A percentile compares a stretch with the other conserved stretches of the same genome.
Evolutionary conservation across 2,797 vertebrate genomes (phyloP).

Genomic region (Denticeps clupeoides): DNA sequence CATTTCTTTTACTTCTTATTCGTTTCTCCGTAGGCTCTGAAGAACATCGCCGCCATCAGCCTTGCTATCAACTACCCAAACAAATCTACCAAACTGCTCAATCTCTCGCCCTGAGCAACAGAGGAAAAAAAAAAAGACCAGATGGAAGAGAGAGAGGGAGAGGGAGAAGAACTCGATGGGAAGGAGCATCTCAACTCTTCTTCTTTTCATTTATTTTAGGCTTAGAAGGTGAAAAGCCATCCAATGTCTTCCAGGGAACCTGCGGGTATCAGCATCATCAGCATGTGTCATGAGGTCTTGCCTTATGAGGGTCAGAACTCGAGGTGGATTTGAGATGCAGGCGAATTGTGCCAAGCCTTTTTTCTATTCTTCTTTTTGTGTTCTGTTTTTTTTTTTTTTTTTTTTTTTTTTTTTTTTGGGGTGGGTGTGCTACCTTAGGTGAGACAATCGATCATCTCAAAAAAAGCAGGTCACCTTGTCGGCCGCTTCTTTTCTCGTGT

Average conservation of each 20-base stretch:
- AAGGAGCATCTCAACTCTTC: too few species aligned
- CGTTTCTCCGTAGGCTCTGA: constrained; percentile 70
- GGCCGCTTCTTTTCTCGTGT: constrained; percentile 17
- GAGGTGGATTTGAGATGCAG: constrained; percentile 7
- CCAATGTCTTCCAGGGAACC: constrained; percentile 23
- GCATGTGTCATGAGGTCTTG: not conserved
- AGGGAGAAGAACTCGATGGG: too few species aligned
- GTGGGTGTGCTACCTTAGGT: constrained; percentile 35
- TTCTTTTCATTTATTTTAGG: too few species aligned
- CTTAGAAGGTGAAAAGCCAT: not conserved
- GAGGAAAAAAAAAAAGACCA: constrained; percentile 4
- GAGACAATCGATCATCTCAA: constrained; percentile 41
- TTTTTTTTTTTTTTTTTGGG: constrained; percentile 4
- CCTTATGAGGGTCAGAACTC: not conserved
- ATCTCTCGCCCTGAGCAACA: constrained; percentile 55
- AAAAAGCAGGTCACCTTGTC: constrained; percentile 64
- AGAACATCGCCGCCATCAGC: constrained; percentile 96
- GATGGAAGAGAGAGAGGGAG: not conserved
- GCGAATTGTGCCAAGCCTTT: constrained; percentile 12
- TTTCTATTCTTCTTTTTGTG: constrained; percentile 20
- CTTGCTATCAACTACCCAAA: constrained; percentile 96
- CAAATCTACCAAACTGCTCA: constrained; percentile 87
- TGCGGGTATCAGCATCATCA: not conserved
- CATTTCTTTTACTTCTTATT: not conserved
- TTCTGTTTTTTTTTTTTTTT: constrained; percentile 17